Evolutionary conservation across 2,888 invertebrate genomes (phyloP), one percentile per base, ranked within the genome.

Genomic region (Drosophila tanythrix): DNA sequence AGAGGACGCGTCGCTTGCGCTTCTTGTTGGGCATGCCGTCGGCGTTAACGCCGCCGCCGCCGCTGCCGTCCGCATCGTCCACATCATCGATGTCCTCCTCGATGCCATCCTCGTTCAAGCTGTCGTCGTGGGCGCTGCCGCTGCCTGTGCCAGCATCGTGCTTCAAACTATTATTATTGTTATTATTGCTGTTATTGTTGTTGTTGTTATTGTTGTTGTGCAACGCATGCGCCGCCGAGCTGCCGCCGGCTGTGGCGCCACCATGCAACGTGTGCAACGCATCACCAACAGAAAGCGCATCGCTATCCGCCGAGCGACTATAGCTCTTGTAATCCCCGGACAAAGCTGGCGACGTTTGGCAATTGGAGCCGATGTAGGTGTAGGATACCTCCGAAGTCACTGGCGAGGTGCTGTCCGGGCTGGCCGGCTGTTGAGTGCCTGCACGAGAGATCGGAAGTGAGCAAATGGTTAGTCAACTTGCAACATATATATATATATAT

Each of bases 1-100:
- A 99, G 2, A 99, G 95, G 0, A 99, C 99, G 3, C 99, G 95
- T 63, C 99, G 95, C 93, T 99, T 99, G 69, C 99, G 95, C 91
- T 98, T 98, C 93, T 98, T 98, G 91, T 96, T 96, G 18, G 91
- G 89, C 62, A 94, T 93, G 48, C 94, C 93, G 88, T 92, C 95
- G 70, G 94, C 93, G 65, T 90, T 84, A 36, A 92, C 62, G 21
- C 82, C 83, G 5, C 86, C 84, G 21, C 83, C 85, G 8, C 90
- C 92, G 55, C 90, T 90, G 27, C 85, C 93, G 93, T 92, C 91
- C 86, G 89, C 88, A 56, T 91, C 91, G 61, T 95, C 95, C 67
- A 95, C 95, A n/a, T 95, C 95, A 55, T 95, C 94, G 51, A 94
- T 94, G 48, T 94, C 94, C 76, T 90, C 91, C 55, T 90, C 90